Percentiles rank a stretch among this genome's conserved stretches.
Conservation (phyloP, 1,140 invertebrate genomes). For the Ceratina japonica region DNA sequence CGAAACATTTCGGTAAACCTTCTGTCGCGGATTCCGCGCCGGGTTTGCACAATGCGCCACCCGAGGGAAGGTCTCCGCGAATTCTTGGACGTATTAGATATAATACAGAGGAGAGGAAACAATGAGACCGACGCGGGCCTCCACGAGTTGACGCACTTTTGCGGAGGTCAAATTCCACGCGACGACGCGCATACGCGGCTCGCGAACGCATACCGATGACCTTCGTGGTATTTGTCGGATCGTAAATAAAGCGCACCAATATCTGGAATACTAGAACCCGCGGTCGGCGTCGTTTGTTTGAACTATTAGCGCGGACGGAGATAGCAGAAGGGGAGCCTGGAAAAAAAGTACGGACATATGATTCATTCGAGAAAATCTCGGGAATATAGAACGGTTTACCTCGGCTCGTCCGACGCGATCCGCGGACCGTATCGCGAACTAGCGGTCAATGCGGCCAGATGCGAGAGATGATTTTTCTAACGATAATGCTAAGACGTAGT, state of each 20-base stretch:
- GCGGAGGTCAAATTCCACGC: slow-evolving; percentile 66
- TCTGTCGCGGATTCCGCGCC: slow-evolving; percentile 14
- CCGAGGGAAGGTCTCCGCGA: slow-evolving; percentile 23
- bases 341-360: not conserved
- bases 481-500: not conserved
- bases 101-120: slow-evolving; percentile 34
- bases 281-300: slow-evolving; percentile 18
- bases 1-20: not conserved
- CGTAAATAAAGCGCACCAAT: slow-evolving; percentile 61
- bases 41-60: slow-evolving; percentile 17
- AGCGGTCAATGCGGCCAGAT: not conserved
- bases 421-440: not conserved
- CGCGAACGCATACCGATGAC: slow-evolving; percentile 38
- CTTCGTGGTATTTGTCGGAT: slow-evolving; percentile 62
- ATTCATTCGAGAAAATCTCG: slow-evolving; percentile 40
- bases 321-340: not conserved
- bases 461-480: not conserved
- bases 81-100: slow-evolving; percentile 34
- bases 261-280: slow-evolving; percentile 55
- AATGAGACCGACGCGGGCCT: slow-evolving; percentile 45
- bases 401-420: not conserved
- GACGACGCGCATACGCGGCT: slow-evolving; percentile 42
- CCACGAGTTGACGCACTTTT: slow-evolving; percentile 62
- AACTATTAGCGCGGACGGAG: slow-evolving; percentile 1
- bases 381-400: slow-evolving; percentile 8